phyloP scores from a whole-genome alignment of 2,113 vertebrate genomes.

The Mesocricetus auratus region DNA sequence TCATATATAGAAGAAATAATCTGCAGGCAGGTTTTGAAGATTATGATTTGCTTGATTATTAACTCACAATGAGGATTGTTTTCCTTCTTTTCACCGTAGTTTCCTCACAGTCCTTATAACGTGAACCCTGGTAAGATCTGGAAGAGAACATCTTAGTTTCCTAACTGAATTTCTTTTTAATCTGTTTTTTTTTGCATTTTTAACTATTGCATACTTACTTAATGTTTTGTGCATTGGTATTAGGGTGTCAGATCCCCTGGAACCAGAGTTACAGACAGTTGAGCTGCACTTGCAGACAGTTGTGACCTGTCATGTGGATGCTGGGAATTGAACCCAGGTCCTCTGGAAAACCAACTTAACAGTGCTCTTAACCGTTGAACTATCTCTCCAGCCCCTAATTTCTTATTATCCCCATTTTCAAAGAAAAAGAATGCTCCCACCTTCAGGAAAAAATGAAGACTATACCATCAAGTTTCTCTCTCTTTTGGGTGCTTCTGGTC shows the following conservation, averaged over 20 bases:
- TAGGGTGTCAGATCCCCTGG: neutral
- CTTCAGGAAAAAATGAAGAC: neutral
- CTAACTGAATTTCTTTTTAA: neutral
- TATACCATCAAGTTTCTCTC: neutral
- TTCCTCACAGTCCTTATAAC: neutral
- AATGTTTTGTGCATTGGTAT: neutral
- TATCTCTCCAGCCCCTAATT: neutral
- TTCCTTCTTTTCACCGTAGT: neutral
- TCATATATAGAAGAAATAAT: neutral
- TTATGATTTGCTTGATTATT: neutral
- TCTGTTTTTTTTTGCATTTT: neutral
- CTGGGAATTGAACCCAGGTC: neutral
- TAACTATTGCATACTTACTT: neutral
- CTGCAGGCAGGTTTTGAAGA: neutral
- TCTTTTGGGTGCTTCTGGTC: neutral
- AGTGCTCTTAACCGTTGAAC: neutral
- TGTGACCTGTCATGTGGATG: neutral
- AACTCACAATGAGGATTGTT: neutral
- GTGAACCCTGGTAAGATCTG: neutral
- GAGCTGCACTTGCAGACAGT: neutral
- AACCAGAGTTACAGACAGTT: too few species aligned
- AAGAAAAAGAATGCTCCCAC: neutral
- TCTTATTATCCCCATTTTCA: neutral
- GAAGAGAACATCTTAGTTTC: neutral
- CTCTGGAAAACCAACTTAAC: neutral